These are phyloP conservation scores for Andrena cerasifolii DNA, from an alignment of 1,140 invertebrate species.

Conservation along the genomic window DNA sequence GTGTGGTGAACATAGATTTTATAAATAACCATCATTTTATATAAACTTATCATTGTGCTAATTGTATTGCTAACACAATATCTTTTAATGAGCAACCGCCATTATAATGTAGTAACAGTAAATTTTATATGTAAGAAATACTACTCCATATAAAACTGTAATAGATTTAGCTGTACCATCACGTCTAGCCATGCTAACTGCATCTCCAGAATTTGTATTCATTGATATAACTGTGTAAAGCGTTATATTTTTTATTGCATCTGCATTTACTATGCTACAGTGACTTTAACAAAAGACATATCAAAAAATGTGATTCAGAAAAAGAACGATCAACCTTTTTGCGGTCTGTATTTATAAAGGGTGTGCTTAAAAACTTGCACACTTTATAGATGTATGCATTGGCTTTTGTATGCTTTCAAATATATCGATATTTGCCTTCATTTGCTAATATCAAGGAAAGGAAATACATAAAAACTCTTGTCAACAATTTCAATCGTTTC, in stretches of 20 bases:
- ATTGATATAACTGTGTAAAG: slow-evolving; percentile 5
- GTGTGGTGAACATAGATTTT: slow-evolving; percentile 34
- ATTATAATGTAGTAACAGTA: slow-evolving; percentile 14
- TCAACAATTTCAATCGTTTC: slow-evolving; percentile 24
- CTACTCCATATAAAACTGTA: slow-evolving; percentile 6
- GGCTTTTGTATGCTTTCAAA: too few relatives aligned
- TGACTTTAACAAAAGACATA: slow-evolving; percentile 47
- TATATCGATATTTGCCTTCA: neutral
- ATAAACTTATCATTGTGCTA: slow-evolving; percentile 39
- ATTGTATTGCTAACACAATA: slow-evolving; percentile 34
- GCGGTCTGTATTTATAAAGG: neutral
- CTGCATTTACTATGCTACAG: neutral
- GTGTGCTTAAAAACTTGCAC: slow-evolving; percentile 5
- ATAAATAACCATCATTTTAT: slow-evolving; percentile 17
- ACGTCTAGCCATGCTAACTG: slow-evolving; percentile 16
- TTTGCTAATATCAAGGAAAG: neutral
- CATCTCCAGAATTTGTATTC: slow-evolving; percentile 45
- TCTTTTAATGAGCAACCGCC: slow-evolving; percentile 30
- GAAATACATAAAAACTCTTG: neutral
- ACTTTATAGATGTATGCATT: too few relatives aligned
- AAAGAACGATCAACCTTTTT: neutral
- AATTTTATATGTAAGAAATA: slow-evolving; percentile 27
- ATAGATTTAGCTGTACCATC: neutral
- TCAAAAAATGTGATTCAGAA: slow-evolving; percentile 49
- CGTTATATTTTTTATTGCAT: slow-evolving; percentile 20